Percentiles rank a stretch among this genome's conserved stretches.
Conservation (phyloP, 2,888 invertebrate species). For the Nephrotoma flavescens region DNA sequence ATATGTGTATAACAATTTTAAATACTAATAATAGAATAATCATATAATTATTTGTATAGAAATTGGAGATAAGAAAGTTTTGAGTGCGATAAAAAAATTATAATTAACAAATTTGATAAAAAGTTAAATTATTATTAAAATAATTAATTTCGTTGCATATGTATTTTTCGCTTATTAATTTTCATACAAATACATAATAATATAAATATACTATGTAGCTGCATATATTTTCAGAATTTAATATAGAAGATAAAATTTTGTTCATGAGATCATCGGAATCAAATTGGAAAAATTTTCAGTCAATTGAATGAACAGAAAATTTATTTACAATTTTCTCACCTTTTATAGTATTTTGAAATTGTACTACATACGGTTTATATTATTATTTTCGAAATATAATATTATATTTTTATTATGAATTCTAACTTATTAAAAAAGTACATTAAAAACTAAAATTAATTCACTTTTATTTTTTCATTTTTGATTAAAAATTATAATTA, state of each 20-base stretch:
- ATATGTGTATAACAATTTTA: not conserved
- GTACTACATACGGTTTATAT: not conserved
- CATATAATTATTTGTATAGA: not conserved
- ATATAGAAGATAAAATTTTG: not conserved
- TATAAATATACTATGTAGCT: not conserved
- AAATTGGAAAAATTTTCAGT: not conserved
- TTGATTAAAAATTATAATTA: not conserved
- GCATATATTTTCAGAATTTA: not conserved
- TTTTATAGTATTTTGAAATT: not conserved
- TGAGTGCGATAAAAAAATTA: not conserved
- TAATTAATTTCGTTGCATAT: not conserved
- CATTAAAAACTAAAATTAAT: not conserved
- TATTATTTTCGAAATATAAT: not conserved
- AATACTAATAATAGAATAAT: not conserved
- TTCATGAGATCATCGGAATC: conserved; percentile 1
- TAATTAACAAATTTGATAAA: not conserved
- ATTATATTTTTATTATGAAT: not conserved
- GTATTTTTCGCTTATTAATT: not conserved
- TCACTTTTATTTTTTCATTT: not conserved
- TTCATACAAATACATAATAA: not conserved
- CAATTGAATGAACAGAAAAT: not conserved
- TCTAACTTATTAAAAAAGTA: not conserved
- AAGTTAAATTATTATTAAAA: not conserved
- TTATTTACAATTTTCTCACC: not conserved
- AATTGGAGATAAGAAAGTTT: not conserved